phyloP scores from a whole-genome alignment of 2,113 vertebrate species.

The Silurus asotus region DNA sequence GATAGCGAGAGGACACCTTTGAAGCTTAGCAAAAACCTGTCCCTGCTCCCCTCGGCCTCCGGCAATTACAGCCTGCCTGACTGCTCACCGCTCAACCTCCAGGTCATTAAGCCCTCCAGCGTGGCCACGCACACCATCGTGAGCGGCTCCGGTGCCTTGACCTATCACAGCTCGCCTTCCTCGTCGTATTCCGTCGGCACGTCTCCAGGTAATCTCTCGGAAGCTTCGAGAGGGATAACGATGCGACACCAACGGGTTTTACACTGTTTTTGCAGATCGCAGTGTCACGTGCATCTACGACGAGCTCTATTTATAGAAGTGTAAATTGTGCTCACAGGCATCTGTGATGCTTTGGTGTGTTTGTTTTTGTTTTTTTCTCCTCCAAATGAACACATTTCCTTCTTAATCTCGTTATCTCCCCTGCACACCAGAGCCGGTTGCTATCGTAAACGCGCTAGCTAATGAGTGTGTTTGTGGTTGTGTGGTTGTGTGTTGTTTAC shows the following conservation, averaged over 20 bases:
- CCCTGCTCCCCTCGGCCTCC: conserved; percentile 75
- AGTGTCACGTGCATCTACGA: conserved; percentile 17
- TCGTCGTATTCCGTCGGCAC: conserved; percentile 82
- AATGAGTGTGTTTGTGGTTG: conserved; percentile 35
- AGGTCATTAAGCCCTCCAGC: conserved; percentile 83
- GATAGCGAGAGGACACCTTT: conserved; percentile 83
- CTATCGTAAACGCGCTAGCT: conserved; percentile 29
- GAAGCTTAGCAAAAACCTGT: conserved; percentile 82
- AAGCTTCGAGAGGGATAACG: not conserved
- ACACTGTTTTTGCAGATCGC: not conserved
- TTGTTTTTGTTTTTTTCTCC: not conserved
- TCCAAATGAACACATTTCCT: conserved; percentile 30
- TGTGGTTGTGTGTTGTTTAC: not conserved
- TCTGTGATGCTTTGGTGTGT: not conserved
- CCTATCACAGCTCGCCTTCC: conserved; percentile 87
- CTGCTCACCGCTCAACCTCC: conserved; percentile 89
- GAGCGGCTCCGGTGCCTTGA: conserved; percentile 84
- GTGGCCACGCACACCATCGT: conserved; percentile 79
- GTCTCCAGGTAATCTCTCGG: conserved; percentile 80
- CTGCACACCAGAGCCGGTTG: not conserved
- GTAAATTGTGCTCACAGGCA: conserved; percentile 15
- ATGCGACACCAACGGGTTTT: not conserved
- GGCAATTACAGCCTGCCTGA: conserved; percentile 76
- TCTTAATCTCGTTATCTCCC: conserved; percentile 36
- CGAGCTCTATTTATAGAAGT: conserved; percentile 34